Base-by-base conservation (phyloP, 2,797 vertebrate species). In the Chloroceryle inda region DNA sequence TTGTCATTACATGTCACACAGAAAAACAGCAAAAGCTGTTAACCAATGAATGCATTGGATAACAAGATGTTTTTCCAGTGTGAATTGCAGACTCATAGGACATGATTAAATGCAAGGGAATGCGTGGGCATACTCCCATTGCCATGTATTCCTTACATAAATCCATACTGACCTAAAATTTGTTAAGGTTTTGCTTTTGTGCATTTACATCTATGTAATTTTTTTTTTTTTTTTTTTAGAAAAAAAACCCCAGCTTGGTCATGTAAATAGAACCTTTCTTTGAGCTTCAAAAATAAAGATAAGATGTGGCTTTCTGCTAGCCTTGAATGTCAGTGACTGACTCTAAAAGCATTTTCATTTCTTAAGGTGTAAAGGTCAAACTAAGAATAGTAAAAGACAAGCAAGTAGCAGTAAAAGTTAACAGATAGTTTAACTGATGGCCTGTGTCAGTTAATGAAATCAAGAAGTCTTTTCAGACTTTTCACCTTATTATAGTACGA, bases 21-120 rank as follows among this genome's bases (percentile, higher is more conserved):
- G 92, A 77, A 96, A 96, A 96, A 88, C 92, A 79, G 85, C 73
- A 55, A 61, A 33, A 81, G 82, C 85, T 49, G 94, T 97, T 96
- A 96, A 33, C 95, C 89, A 95, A 83, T 96, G 64, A 81, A 69
- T 69, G 8, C 63, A 63, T 92, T 96, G 91, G 95, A 13, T 95
- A 92, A 95, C 94, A 91, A 91, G 76, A 19, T 86, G 91, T 89
- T 96, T 96, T 96, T 94, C 94, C 82, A 76, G 76, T 94, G 92
- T 95, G 92, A 88, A 14, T 2, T 59, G 69, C 88, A 94, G 76
- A 14, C 55, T 94, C 72, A 62, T 40, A 52, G 76, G 6, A 47
- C 50, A 4, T 55, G 42, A 63, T 77, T 22, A 80, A 95, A 62
- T 29, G 40, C 79, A 44, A 23, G 53, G 64, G 62, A 13, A 47